A percentile compares a stretch with the other conserved stretches of the same genome.
Conservation (phyloP, 2,888 invertebrate species). For the Alcis repandata region DNA sequence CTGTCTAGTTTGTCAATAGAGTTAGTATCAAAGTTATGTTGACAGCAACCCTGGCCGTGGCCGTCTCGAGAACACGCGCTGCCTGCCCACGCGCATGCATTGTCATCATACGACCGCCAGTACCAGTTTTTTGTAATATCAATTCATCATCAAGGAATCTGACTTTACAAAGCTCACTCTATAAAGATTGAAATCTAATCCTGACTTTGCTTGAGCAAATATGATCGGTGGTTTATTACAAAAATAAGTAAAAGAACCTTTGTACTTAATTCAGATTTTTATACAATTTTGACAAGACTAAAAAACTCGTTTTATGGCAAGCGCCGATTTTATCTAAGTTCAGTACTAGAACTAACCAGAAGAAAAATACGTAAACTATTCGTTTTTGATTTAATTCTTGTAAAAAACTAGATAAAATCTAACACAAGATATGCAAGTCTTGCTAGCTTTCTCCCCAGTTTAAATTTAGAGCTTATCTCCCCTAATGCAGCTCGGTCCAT, state of each 20-base stretch:
- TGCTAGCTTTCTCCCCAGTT: constrained; percentile 9
- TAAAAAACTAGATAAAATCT: not conserved
- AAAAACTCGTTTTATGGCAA: too few species aligned
- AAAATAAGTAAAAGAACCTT: not conserved
- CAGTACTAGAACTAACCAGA: too few species aligned
- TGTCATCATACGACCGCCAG: constrained; percentile 46
- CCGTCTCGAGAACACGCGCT: constrained; percentile 51
- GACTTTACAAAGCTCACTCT: constrained; percentile 1
- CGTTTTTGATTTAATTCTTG: not conserved
- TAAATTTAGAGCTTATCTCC: constrained; percentile 50
- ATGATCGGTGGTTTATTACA: not conserved
- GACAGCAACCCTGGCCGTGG: constrained; percentile 38
- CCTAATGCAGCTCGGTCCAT: constrained; percentile 50
- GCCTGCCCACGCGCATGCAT: constrained; percentile 60
- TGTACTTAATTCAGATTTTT: too few species aligned
- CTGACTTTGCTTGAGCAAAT: constrained; percentile 2
- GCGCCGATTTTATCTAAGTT: too few species aligned
- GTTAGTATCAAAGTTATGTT: not conserved
- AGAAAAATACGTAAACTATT: too few species aligned
- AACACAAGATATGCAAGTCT: constrained; percentile 11
- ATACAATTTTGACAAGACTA: too few species aligned
- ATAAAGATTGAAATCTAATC: constrained; percentile 2
- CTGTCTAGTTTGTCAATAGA: not conserved
- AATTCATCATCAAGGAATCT: constrained; percentile 8
- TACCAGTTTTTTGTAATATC: constrained; percentile 7